Evolutionary conservation across 2,888 invertebrate genomes (phyloP), one percentile per base, ranked within the genome.

Genomic region (Lasioglossum marginatum): DNA sequence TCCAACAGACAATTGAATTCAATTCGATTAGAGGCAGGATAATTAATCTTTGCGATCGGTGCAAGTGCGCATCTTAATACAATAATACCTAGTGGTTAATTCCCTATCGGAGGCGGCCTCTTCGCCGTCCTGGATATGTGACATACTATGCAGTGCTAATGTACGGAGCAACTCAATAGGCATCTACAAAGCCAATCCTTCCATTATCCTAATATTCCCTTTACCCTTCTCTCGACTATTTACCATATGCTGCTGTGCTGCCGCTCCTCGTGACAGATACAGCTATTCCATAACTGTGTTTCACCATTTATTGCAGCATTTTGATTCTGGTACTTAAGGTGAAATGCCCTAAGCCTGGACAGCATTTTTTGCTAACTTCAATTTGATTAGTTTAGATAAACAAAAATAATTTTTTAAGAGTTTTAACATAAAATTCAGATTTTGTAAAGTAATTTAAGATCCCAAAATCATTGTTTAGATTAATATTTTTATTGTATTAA

Each of bases 191-290:
- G 70, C 37, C 70, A 40, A 37, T 70, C 68, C 70, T 12, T 1
- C 70, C 70, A 70, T 70, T 70, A 70, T 70, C 70, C 40, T 70
- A 70, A 40, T 70, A 70, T 70, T 40, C 70, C 40, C 70, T 70
- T n/a, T 40, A 70, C n/a, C 37, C 37, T 70, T 70, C 70, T 70
- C 70, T n/a, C 70, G 10, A 70, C n/a, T 70, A 70, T 70, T 70
- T 70, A 70, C 40, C 37, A n/a, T 40, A 70, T 40, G 23, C 37
- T 40, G 70, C 37, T 14, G 14, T n/a, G 37, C 19, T 40, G n/a
- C 0, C n/a, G 48, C 16, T 4, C 48, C 10, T 1, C 19, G 23
- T 10, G 2, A 19, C 23, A 66, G 19, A 23, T 10, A 37, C 34
- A 10, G 34, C 2, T 8, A 66, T 31, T 23, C 3, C 8, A 10